Percentiles rank a stretch among this genome's conserved stretches.
These are phyloP conservation scores for Ichneumoninae sp. DNA, from an alignment of 2,888 invertebrate genomes.

Conservation along the genomic window DNA sequence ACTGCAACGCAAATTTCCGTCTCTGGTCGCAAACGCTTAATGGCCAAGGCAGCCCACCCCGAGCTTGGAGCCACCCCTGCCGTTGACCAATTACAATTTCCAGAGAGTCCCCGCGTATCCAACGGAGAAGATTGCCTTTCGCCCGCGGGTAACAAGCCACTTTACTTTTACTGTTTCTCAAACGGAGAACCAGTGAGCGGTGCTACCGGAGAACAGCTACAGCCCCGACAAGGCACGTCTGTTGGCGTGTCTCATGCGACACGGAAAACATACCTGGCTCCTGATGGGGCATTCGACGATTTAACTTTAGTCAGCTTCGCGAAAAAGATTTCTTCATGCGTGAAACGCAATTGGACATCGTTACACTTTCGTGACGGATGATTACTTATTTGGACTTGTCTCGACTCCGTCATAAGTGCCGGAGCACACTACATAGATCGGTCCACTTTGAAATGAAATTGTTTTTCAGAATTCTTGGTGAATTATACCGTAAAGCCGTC, in stretches of 20 bases:
- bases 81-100: conserved; percentile 68
- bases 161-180: conserved; percentile 60
- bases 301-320: conserved; percentile 40
- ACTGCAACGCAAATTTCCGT: conserved; percentile 60
- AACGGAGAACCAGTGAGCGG: conserved; percentile 28
- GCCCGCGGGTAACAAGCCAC: conserved; percentile 64
- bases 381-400: conserved; percentile 31
- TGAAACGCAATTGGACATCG: conserved; percentile 46
- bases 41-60: conserved; percentile 26
- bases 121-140: conserved; percentile 63
- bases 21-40: conserved; percentile 50
- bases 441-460: conserved; percentile 32
- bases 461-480: conserved; percentile 30
- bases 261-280: conserved; percentile 32
- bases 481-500: not conserved
- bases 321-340: conserved; percentile 40
- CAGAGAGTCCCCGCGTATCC: conserved; percentile 57
- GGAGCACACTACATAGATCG: not conserved
- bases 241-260: conserved; percentile 55
- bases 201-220: conserved; percentile 21
- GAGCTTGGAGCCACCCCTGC: not conserved
- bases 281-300: conserved; percentile 37
- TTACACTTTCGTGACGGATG: conserved; percentile 23
- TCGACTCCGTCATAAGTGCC: conserved; percentile 3
- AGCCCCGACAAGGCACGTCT: conserved; percentile 7